Base-by-base conservation (phyloP, 2,797 vertebrate species). In the Apodemus agrarius region DNA sequence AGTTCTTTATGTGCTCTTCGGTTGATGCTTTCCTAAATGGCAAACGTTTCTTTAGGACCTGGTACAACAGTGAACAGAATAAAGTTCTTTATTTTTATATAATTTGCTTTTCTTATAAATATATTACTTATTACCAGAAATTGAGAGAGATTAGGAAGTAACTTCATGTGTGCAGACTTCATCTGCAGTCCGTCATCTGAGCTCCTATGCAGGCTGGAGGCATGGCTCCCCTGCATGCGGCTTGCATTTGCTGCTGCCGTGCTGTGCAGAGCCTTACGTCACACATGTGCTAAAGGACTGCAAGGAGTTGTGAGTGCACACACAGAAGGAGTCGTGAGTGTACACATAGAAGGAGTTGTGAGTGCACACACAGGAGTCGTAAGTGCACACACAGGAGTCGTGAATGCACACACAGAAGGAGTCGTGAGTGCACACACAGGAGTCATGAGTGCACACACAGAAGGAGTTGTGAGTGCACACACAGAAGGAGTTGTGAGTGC, bases 81-180 rank as follows among this genome's bases (percentile, higher is more conserved):
- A 72, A 16, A 78, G 26, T 40, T 91, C 26, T 43, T 83, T 75
- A 19, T 91, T 49, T 78, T 94, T 21, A 26, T 65, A 79, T 57
- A 69, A 43, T 21, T 74, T 69, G 46, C n/a, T 43, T 93, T 90
- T 85, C 17, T 81, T 81, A 11, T 10, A 22, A 6, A 65, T 91
- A 12, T 63, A 19, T 54, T 90, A 46, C 75, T 92, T 90, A 46
- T 69, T 95, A 87, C 76, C 93, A 37, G 82, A 92, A 86, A 59
- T 10, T 21, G 67, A 79, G 19, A 49, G 65, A 76, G 82, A 93
- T n/a, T 57, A 19, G 3, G 74, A 49, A 89, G n/a, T 61, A n/a
- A 80, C n/a, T 65, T 65, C 37, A 52, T 90, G 11, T 75, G 2
- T 84, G 26, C 11, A 4, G 46, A 40, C 19, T 22, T 26, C 34